Percentiles rank a stretch among this genome's conserved stretches.
These are phyloP conservation scores for Phalanger gymnotis DNA, from an alignment of 2,797 vertebrate species.

Conservation along the genomic window DNA sequence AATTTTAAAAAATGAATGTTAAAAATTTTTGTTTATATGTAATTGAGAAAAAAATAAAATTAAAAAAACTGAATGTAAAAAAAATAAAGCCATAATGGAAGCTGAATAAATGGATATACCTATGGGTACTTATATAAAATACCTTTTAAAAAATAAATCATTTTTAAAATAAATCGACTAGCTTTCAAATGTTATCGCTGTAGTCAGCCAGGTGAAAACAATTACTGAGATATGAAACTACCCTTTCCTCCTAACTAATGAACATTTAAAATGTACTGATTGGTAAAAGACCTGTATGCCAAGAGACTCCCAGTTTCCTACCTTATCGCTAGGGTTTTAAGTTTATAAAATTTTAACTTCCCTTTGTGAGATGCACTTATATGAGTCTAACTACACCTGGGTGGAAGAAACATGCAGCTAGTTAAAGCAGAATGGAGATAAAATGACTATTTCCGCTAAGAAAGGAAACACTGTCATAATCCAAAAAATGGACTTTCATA, in stretches of 20 bases:
- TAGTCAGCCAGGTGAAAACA: slow-evolving; percentile 44
- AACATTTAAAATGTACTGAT: slow-evolving; percentile 45
- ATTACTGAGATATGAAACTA: slow-evolving; percentile 10
- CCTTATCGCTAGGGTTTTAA: neutral
- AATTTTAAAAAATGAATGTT: neutral
- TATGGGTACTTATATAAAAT: neutral
- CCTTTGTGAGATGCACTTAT: slow-evolving; percentile 10
- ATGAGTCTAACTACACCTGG: slow-evolving; percentile 37
- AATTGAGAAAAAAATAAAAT: neutral
- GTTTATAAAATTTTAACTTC: neutral
- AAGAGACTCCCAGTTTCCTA: neutral
- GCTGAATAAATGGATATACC: neutral
- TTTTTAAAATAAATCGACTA: slow-evolving; percentile 29
- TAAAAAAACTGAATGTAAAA: neutral
- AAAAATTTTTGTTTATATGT: neutral
- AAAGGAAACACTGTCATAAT: slow-evolving; percentile 40
- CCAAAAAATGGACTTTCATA: slow-evolving; percentile 5
- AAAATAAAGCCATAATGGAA: neutral
- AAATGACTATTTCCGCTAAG: slow-evolving; percentile 40
- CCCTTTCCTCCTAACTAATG: slow-evolving; percentile 36
- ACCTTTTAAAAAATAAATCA: slow-evolving; percentile 1
- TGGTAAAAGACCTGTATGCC: slow-evolving; percentile 23
- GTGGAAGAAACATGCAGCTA: slow-evolving; percentile 31
- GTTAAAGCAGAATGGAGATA: slow-evolving; percentile 28
- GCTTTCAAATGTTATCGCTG: neutral